Base-by-base conservation (phyloP, 2,113 vertebrate genomes). In the Xenopus borealis region DNA sequence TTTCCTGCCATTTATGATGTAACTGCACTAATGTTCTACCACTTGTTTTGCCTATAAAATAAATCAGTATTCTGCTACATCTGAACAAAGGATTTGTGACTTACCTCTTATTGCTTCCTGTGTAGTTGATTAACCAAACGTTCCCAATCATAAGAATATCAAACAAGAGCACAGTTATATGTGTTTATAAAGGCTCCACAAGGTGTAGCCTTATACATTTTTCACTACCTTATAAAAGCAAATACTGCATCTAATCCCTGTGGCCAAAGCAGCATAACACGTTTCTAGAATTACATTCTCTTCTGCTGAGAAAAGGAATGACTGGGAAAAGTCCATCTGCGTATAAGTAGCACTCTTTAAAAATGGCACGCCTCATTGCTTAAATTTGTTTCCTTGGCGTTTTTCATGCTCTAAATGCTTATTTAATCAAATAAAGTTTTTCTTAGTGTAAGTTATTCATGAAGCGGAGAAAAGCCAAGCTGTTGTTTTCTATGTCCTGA, bases 371-470 rank as follows among this genome's bases (percentile, higher is more conserved):
- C 59, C 74, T 77, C 74, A 77, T 77, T 70, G 67, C 63, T 77
- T 77, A 69, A 52, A 77, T 77, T 45, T 77, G 66, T 77, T 77
- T 77, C 23, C 67, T 77, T 64, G 66, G 67, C 57, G 59, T 70
- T 55, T 77, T 77, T 70, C 67, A 77, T 77, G 66, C 74, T 77
- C 67, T 77, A 64, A 77, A 77, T 77, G 67, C 61, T 77, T 77
- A 77, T 77, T 77, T 77, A 77, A 77, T 77, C 59, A 77, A 77
- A 77, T 70, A 64, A 69, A 77, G 59, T 70, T 77, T 77, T 77
- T 77, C 74, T 64, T 77, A 77, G 74, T 70, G 74, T 77, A 77
- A 77, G 74, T 67, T 77, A 77, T 47, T 77, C 66, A 64, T 62
- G 74, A 77, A 77, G 74, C 74, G 74, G 62, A 45, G 74, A 69